Percentiles rank a stretch among this genome's conserved stretches.
phyloP scores from a whole-genome alignment of 1,140 invertebrate genomes.

The Camponotus floridanus region DNA sequence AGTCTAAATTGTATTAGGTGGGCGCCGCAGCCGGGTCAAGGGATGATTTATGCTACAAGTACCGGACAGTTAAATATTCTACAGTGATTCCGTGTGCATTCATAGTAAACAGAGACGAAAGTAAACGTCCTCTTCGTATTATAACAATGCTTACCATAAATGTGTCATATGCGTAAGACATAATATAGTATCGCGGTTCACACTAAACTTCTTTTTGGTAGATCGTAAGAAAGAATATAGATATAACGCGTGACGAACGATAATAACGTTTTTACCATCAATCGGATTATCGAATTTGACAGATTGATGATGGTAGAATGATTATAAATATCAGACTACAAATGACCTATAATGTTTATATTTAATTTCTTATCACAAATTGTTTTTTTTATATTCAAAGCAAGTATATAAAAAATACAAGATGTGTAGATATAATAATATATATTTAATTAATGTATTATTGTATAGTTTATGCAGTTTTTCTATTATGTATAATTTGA shows the following conservation, averaged over 20 bases:
- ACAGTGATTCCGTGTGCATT: conserved; percentile 68
- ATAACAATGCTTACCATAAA: conserved; percentile 45
- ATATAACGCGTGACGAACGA: background rate
- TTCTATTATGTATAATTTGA: conserved; percentile 69
- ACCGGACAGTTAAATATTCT: conserved; percentile 93
- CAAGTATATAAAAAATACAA: conserved; percentile 63
- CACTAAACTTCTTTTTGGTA: conserved; percentile 36
- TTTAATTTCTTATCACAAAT: conserved; percentile 37
- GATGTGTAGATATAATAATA: conserved; percentile 62
- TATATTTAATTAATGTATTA: conserved; percentile 63
- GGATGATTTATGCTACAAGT: conserved; percentile 94
- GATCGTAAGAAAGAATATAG: conserved; percentile 11
- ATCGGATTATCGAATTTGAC: background rate
- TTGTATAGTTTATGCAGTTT: conserved; percentile 67
- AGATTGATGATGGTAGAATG: background rate
- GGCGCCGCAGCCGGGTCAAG: conserved; percentile 93
- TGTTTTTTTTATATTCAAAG: conserved; percentile 59
- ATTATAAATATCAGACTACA: background rate
- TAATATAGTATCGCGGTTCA: conserved; percentile 27
- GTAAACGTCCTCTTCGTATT: conserved; percentile 43
- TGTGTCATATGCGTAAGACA: conserved; percentile 40
- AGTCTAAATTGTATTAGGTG: conserved; percentile 95
- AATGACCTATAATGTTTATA: conserved; percentile 24
- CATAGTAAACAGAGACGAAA: conserved; percentile 12
- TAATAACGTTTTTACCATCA: conserved; percentile 23